Base-by-base conservation (phyloP, 1,140 invertebrate species). In the Nasonia vitripennis region DNA sequence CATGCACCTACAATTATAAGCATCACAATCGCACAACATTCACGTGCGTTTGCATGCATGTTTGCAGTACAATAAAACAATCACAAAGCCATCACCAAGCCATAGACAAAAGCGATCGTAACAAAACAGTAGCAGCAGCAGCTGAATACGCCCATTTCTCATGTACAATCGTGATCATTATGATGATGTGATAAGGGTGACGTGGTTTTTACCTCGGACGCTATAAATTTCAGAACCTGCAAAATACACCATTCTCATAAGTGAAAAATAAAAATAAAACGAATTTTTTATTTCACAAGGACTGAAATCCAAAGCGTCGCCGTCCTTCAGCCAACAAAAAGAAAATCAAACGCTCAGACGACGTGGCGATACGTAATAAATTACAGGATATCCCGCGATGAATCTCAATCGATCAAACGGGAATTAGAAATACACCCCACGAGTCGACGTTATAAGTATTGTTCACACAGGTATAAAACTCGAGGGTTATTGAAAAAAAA, bases 61-160 rank as follows among this genome's bases (percentile, higher is more conserved):
- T 27, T 10, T 31, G 27, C 14, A 73, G 2, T 31, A 67, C 7
- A 51, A 55, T 31, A 74, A 45, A 74, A 27, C 45, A 51, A 55
- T 31, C 31, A 73, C 34, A 75, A 31, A 12, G 48, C 82, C 75
- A 84, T 12, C 67, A 84, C 82, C 82, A 34, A 84, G n/a, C n/a
- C 3, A 78, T 12, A 68, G 14, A 78, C 62, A 83, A 55, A 55
- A 78, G 41, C 74, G 67, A 70, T 70, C 51, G 11, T 37, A 75
- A 74, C n/a, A 51, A 31, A 41, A 11, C 37, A 55, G 51, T 6
- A 45, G 10, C 14, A 45, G 10, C 37, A 55, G 51, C 14, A 48
- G 62, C 48, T 31, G 6, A 6, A 82, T 82, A 23, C 45, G 14
- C 45, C 27, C 34, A 34, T 68, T 27, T 81, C 23, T 62, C 71